Evolutionary conservation across 2,888 invertebrate species (phyloP), one percentile per base, ranked within the genome.

Genomic region (Hirtodrosophila duncani): DNA sequence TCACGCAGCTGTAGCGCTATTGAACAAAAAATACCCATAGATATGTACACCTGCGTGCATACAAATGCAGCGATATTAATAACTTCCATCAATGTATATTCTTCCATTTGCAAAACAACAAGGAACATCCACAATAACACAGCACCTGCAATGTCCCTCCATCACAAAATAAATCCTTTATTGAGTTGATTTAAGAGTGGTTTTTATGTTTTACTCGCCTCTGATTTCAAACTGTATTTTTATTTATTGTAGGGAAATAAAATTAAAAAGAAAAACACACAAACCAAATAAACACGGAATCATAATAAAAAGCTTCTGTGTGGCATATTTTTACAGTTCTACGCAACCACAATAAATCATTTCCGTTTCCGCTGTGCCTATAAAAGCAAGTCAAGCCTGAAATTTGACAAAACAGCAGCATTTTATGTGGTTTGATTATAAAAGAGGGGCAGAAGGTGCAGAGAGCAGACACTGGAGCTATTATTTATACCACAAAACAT

Each of bases 351-450:
- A 33, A 53, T 43, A 63, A 67, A 71, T 67, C 58, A 71, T 63
- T 71, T 71, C 77, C 71, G 80, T 51, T 80, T 71, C 63, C 71
- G 80, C 27, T 38, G 18, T 24, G 62, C 62, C 70, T 36, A 62
- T 56, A 51, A 31, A 46, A 70, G 9, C 49, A 58, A 71, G 52
- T 71, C 63, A 56, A 33, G 80, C 77, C 26, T 75, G 56, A 71
- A 57, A 71, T 63, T 67, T 63, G 36, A 57, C 48, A 78, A 56
- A 56, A 56, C n/a, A n/a, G n/a, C n/a, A n/a, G n/a, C n/a, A 56
- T 48, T 67, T 62, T 29, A 56, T 51, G 33, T 56, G 37, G 9
- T 30, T 20, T 34, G n/a, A n/a, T n/a, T n/a, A n/a, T n/a, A n/a
- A n/a, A n/a, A n/a, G n/a, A n/a, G n/a, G n/a, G n/a, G n/a, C n/a